phyloP scores from a whole-genome alignment of 2,113 vertebrate genomes.

The Vulpes lagopus region DNA sequence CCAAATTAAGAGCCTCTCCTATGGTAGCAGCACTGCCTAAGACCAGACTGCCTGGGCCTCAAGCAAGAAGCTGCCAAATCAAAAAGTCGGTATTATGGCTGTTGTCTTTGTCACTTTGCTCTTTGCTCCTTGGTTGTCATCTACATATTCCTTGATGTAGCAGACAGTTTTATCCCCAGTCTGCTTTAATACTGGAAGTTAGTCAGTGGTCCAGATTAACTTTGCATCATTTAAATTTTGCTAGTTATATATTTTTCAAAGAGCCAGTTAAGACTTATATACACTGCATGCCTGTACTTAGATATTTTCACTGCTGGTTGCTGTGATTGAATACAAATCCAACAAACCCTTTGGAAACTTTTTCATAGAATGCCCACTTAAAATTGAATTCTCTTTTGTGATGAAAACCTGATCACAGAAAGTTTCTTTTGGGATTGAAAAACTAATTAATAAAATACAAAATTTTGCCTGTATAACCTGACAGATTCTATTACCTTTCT shows the following conservation, averaged over 20 bases:
- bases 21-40: not conserved
- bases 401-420: slow-evolving; percentile 15
- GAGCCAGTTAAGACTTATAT: not conserved
- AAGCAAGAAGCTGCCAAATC: not conserved
- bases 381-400: slow-evolving; percentile 37
- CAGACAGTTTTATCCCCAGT: not conserved
- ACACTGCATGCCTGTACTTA: not conserved
- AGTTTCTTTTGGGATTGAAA: slow-evolving; percentile 19
- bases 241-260: not conserved
- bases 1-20: not conserved
- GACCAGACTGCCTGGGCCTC: not conserved
- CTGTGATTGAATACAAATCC: not conserved
- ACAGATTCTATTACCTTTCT: not conserved
- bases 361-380: not conserved
- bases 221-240: not conserved
- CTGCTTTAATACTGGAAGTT: not conserved
- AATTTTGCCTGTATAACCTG: not conserved
- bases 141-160: not conserved
- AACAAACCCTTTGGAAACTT: not conserved
- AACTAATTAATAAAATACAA: not conserved
- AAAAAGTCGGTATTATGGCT: not conserved
- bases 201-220: not conserved
- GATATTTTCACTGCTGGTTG: not conserved
- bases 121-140: not conserved
- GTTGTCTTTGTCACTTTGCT: not conserved